These are phyloP conservation scores for Drosophila arawakana DNA, from an alignment of 1,140 invertebrate species.

Conservation along the genomic window DNA sequence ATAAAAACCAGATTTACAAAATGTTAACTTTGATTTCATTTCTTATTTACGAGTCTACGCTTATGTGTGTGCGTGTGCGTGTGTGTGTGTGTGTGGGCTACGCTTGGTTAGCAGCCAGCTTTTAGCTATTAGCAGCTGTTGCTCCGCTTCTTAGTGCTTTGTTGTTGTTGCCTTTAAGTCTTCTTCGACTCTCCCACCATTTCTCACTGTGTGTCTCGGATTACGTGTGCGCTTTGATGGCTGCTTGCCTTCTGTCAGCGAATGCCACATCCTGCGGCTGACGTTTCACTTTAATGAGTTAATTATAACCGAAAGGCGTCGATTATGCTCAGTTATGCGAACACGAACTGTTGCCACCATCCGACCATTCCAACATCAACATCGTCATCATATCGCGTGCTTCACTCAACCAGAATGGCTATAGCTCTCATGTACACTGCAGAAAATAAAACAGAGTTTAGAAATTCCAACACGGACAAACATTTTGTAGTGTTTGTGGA, in stretches of 20 bases:
- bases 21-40: constrained; percentile 83
- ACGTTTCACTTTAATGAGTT: constrained; percentile 82
- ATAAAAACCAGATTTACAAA: constrained; percentile 82
- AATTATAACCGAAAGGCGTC: constrained; percentile 83
- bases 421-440: constrained; percentile 17
- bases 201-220: constrained; percentile 30
- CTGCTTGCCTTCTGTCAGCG: constrained; percentile 60
- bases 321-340: constrained; percentile 83
- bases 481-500: constrained; percentile 15
- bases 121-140: constrained; percentile 43
- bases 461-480: not conserved
- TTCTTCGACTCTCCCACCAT: not conserved
- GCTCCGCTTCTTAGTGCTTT: constrained; percentile 4
- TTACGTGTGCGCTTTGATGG: constrained; percentile 76
- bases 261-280: constrained; percentile 77
- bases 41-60: constrained; percentile 76
- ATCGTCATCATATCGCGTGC: constrained; percentile 66
- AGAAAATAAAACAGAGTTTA: no score
- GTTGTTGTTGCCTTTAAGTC: constrained; percentile 1
- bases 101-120: constrained; percentile 37
- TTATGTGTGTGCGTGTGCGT: constrained; percentile 30
- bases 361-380: not conserved
- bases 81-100: constrained; percentile 24
- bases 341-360: constrained; percentile 76
- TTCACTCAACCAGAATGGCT: constrained; percentile 74